Conservation (phyloP, 2,113 vertebrate genomes). For the Cyanoramphus novaezelandiae region DNA sequence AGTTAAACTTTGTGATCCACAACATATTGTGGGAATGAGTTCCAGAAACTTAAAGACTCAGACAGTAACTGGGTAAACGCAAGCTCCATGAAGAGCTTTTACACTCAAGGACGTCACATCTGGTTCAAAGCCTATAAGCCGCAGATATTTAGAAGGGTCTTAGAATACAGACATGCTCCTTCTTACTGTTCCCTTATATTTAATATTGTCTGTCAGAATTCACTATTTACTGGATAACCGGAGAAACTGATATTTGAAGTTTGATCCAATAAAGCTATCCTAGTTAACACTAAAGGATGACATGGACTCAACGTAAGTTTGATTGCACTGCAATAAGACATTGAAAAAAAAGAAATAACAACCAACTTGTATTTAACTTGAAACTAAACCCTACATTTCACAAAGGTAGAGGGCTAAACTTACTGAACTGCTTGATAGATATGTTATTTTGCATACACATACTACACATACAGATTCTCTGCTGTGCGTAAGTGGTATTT, state of each 20-base stretch:
- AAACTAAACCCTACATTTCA: background rate
- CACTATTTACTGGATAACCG: background rate
- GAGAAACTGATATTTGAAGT: background rate
- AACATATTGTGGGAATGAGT: background rate
- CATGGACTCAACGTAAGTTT: background rate
- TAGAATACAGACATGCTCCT: background rate
- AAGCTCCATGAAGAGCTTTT: background rate
- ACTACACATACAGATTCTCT: background rate
- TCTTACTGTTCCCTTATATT: background rate
- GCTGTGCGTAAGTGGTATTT: background rate
- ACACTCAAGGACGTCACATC: background rate
- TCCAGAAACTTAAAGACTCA: background rate
- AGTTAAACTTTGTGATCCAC: background rate
- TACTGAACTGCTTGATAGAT: background rate
- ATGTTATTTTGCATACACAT: background rate
- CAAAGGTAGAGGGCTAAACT: background rate
- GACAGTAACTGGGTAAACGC: background rate
- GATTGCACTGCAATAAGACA: background rate
- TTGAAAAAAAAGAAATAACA: background rate
- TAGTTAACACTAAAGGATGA: background rate
- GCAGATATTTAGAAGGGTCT: background rate
- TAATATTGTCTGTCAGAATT: background rate
- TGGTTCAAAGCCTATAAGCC: background rate
- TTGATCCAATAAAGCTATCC: background rate
- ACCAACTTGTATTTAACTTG: background rate